Base-by-base conservation (phyloP, 2,113 vertebrate genomes). In the Cryptotis parvus region DNA sequence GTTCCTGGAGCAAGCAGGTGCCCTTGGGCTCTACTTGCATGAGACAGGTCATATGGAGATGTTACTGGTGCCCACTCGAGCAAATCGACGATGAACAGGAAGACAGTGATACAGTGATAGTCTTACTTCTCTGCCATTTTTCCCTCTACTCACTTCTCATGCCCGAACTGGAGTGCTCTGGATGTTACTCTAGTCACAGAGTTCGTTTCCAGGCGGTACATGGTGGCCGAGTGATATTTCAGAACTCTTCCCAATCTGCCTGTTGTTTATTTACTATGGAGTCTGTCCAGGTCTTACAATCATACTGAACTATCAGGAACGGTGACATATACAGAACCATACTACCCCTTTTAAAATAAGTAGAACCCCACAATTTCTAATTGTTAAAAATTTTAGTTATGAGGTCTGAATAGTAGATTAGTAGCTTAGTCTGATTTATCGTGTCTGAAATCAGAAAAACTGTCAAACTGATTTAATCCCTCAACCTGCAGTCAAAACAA, bases 401-500 rank as follows among this genome's bases (percentile, higher is more conserved):
- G 63, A 9, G 18, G 58, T 73, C 31, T 80, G 22, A 55, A 18
- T 75, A 76, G 66, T 63, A 65, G 10, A 55, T 24, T 75, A 76
- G 66, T 63, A 65, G 10, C 43, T 74, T 87, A 76, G 91, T 61
- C 15, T 73, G 49, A 80, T 70, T n/a, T 79, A 16, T 93, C 31
- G 86, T 65, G 14, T 9, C 72, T 4, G 20, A 92, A 4, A 18
- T 93, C 75, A 95, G 74, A 90, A 91, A 78, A 65, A 72, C 39
- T 70, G 29, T 37, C 37, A 90, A 26, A 85, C 1, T 52, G 35
- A 61, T 61, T 31, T 84, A 63, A 72, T 82, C 26, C n/a, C 27
- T 70, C 39, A 68, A 55, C 85, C 39, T 37, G 81, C n/a, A 92
- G 92, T 33, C 37, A 63, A 87, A 92, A 92, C 4, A 94, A 76